Evolutionary conservation across 2,888 invertebrate genomes (phyloP).

Genomic region (Notocelia uddmanniana): DNA sequence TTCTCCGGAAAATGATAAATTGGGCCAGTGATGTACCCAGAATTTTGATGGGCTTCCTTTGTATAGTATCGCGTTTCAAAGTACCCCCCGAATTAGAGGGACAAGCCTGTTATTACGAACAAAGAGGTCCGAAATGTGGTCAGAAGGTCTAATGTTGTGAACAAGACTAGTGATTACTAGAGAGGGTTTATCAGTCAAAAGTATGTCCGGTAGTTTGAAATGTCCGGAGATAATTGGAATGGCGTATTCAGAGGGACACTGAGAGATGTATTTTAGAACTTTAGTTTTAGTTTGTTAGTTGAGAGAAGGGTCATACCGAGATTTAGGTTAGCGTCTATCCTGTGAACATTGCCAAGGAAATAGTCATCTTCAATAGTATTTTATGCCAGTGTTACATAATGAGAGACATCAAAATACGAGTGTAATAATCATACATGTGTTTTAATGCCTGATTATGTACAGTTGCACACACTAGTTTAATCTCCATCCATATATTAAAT

Average conservation of each 20-base stretch:
- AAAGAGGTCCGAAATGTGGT: constrained; percentile 45
- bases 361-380: too few relatives aligned
- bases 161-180: constrained; percentile 33
- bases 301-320: neutral
- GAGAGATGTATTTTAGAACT: neutral
- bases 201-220: constrained; percentile 34
- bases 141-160: constrained; percentile 30
- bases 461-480: too few relatives aligned
- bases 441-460: too few relatives aligned
- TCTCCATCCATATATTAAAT: too few relatives aligned
- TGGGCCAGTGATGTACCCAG: constrained; percentile 71
- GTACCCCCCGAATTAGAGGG: constrained; percentile 75
- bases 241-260: neutral
- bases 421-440: too few relatives aligned
- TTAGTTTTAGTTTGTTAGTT: neutral
- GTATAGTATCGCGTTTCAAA: constrained; percentile 82
- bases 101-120: constrained; percentile 54
- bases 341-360: too few relatives aligned
- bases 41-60: constrained; percentile 82
- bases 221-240: constrained; percentile 21
- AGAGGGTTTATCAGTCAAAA: constrained; percentile 30
- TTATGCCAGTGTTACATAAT: too few relatives aligned
- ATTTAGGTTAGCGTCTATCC: too few relatives aligned
- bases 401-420: too few relatives aligned
- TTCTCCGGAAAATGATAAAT: constrained; percentile 82